phyloP scores from a whole-genome alignment of 2,888 invertebrate genomes.

The Blastobasis adustella region DNA sequence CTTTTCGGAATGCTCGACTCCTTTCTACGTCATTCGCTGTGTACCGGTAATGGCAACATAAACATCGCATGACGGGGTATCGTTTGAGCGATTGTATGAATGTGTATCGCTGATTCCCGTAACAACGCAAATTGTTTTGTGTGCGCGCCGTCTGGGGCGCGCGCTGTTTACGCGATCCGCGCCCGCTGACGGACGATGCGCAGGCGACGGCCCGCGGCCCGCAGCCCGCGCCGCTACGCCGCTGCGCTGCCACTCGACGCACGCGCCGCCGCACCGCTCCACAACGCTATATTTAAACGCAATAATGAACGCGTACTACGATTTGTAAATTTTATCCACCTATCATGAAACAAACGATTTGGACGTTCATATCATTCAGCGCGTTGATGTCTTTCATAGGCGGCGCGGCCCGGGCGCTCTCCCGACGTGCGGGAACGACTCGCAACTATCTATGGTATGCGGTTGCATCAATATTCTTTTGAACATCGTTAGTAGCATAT shows the following conservation, averaged over 20 bases:
- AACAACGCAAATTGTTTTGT: conserved; percentile 55
- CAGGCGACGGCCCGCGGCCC: conserved; percentile 3
- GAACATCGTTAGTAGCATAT: conserved; percentile 33
- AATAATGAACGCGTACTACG: conserved; percentile 24
- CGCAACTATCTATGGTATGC: conserved; percentile 24
- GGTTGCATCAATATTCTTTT: conserved; percentile 32
- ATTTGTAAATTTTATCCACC: conserved; percentile 18
- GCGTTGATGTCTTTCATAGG: conserved; percentile 12
- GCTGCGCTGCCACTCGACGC: conserved; percentile 45
- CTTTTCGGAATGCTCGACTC: background rate
- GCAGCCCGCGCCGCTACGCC: conserved; percentile 26
- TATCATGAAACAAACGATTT: background rate
- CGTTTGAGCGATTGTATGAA: conserved; percentile 5
- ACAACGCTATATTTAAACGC: conserved; percentile 45
- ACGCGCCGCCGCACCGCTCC: conserved; percentile 32
- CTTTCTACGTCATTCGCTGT: background rate
- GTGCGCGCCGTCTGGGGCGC: conserved; percentile 16
- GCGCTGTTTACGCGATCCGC: conserved; percentile 17
- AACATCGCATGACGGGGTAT: background rate
- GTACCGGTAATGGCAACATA: background rate
- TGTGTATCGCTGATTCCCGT: conserved; percentile 32
- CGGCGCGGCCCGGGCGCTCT: background rate
- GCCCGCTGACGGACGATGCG: conserved; percentile 7
- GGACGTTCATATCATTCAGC: background rate
- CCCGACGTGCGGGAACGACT: background rate